phyloP scores from a whole-genome alignment of 92 coral and sea anemone genomes.

The Palythoa grandiflora region DNA sequence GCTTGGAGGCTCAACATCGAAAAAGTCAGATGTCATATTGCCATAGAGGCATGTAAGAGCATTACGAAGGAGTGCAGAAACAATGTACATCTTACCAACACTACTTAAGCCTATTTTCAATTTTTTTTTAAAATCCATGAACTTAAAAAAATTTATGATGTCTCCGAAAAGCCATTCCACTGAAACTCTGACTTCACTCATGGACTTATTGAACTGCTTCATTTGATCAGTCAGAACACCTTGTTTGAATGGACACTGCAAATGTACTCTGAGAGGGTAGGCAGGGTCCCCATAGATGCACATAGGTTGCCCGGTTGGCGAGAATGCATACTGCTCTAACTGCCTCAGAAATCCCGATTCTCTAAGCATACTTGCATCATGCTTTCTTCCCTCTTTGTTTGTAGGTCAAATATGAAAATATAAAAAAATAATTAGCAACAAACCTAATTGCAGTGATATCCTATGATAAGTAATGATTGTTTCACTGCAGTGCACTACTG shows the following conservation, averaged over 20 bases:
- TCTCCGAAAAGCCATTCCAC: conserved; percentile 27
- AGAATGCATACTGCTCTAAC: conserved; percentile 23
- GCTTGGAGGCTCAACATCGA: conserved; percentile 52
- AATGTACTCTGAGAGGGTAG: conserved; percentile 22
- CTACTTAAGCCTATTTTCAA: conserved; percentile 31
- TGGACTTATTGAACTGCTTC: conserved; percentile 1
- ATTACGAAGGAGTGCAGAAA: conserved; percentile 5
- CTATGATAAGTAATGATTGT: conserved; percentile 22
- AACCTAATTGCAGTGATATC: conserved; percentile 9
- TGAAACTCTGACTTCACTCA: conserved; percentile 5
- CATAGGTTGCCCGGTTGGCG: conserved; percentile 23
- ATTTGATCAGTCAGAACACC: conserved; percentile 12
- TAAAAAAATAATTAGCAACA: conserved; percentile 16
- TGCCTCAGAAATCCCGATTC: conserved; percentile 25
- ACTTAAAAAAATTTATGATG: background rate
- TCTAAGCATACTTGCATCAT: conserved; percentile 17
- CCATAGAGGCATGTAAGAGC: conserved; percentile 42
- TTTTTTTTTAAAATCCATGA: conserved; percentile 1
- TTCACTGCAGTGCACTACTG: conserved; percentile 27
- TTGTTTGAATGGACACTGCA: conserved; percentile 27
- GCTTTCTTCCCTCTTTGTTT: conserved; percentile 23
- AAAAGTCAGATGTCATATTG: conserved; percentile 39
- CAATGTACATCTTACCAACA: conserved; percentile 51
- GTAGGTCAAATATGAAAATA: conserved; percentile 9
- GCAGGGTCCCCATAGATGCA: conserved; percentile 20